A percentile compares a stretch with the other conserved stretches of the same genome.
Evolutionary conservation across 1,140 invertebrate species (phyloP).

Genomic region (Drosophila ercepeae): DNA sequence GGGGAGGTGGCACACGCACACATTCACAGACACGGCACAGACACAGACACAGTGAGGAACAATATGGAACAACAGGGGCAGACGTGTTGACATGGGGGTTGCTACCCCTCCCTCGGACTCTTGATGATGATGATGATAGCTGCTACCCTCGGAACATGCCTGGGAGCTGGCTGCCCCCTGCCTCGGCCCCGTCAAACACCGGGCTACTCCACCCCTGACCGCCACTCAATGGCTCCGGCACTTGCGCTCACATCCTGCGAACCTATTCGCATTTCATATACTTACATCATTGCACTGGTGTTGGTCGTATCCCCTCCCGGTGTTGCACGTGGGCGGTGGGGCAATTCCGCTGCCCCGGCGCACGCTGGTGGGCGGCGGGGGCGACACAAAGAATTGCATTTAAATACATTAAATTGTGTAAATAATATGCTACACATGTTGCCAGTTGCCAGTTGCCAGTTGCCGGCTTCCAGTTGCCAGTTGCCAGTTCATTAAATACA

Average conservation of each 20-base stretch:
- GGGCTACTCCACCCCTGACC: neutral
- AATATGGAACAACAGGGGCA: conserved; percentile 53
- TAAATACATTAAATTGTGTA: conserved; percentile 83
- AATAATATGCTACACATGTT: conserved; percentile 83
- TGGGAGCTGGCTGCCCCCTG: neutral
- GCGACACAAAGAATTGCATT: conserved; percentile 73
- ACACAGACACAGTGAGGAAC: conserved; percentile 42
- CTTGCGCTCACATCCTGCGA: conserved; percentile 79
- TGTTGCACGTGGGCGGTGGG: conserved; percentile 3
- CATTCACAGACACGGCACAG: conserved; percentile 35
- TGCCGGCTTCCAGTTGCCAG: conserved; percentile 45
- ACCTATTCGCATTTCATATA: conserved; percentile 84
- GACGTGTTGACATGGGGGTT: conserved; percentile 33
- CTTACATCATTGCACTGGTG: conserved; percentile 82
- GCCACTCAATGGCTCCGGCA: conserved; percentile 60
- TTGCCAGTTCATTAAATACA: conserved; percentile 82
- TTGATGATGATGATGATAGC: conserved; percentile 60
- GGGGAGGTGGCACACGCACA: conserved; percentile 7
- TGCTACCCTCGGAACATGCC: conserved; percentile 26
- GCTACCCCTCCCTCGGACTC: conserved; percentile 36
- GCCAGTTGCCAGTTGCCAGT: conserved; percentile 70
- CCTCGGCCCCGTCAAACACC: neutral
- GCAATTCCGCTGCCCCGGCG: neutral
- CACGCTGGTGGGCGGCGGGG: neutral
- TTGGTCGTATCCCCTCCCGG: conserved; percentile 57